Conservation (phyloP, 2,113 vertebrate genomes). For the Psettodes erumei region DNA sequence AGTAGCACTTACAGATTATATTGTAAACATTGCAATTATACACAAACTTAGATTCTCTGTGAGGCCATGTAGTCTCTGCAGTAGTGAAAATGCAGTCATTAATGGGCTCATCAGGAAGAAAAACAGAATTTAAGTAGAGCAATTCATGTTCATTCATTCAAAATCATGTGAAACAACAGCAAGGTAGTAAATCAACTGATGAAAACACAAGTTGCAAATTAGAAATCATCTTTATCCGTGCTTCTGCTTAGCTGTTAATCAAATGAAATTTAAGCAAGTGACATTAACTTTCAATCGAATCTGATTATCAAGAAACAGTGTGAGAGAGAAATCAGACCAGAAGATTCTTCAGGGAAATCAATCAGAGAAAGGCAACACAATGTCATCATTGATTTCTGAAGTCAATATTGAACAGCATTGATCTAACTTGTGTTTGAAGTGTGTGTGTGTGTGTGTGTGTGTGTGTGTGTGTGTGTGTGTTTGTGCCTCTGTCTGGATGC, state of each 20-base stretch:
- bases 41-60: not conserved
- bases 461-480: conserved; percentile 17
- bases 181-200: not conserved
- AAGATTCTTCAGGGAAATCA: not conserved
- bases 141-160: not conserved
- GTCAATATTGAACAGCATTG: conserved; percentile 49
- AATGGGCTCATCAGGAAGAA: not conserved
- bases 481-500: not conserved
- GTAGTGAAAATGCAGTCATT: conserved; percentile 9
- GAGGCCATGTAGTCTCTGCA: not conserved
- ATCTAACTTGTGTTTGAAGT: conserved; percentile 31
- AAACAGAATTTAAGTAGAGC: not conserved
- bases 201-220: not conserved
- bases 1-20: not conserved
- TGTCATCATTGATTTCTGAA: conserved; percentile 34
- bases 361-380: not conserved
- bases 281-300: not conserved
- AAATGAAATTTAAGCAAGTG: not conserved
- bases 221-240: not conserved
- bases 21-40: not conserved
- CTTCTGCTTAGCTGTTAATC: not conserved
- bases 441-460: conserved; percentile 9
- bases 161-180: not conserved
- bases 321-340: not conserved
- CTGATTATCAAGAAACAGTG: not conserved